Conservation (phyloP, 2,113 vertebrate genomes). For the Apodemus sylvaticus region DNA sequence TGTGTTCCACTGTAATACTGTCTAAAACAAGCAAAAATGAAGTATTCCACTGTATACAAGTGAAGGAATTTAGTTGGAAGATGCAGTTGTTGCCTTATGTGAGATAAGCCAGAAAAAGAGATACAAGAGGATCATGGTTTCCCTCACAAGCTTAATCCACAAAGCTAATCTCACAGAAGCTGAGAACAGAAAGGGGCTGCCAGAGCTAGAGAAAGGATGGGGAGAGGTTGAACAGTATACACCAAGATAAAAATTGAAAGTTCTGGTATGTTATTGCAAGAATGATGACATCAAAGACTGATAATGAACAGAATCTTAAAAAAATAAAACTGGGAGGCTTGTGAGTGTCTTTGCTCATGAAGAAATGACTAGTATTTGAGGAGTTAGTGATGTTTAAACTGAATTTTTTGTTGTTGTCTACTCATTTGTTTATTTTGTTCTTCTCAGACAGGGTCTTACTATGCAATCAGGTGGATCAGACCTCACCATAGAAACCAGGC, state of each 20-base stretch:
- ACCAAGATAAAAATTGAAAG: not conserved
- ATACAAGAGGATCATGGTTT: too few species aligned
- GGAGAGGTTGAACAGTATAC: too few species aligned
- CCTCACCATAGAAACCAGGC: not conserved
- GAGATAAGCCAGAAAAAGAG: not conserved
- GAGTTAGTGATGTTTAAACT: not conserved
- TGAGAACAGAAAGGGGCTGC: not conserved
- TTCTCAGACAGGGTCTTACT: not conserved
- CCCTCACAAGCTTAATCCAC: not conserved
- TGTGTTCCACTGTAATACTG: not conserved
- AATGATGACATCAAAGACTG: not conserved
- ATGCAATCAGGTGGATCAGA: not conserved
- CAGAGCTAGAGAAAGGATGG: not conserved
- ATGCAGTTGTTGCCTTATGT: not conserved
- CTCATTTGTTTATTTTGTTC: not conserved
- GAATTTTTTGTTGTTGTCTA: too few species aligned
- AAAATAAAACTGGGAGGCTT: not conserved
- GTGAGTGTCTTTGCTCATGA: not conserved
- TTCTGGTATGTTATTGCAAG: not conserved
- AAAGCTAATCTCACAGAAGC: not conserved
- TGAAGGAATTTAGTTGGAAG: not conserved
- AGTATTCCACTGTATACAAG: not conserved
- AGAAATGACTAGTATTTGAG: not conserved
- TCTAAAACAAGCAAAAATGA: not conserved
- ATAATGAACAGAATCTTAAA: not conserved